These are phyloP conservation scores for Caranx melampygus DNA, from an alignment of 2,113 vertebrate species.

Conservation along the genomic window DNA sequence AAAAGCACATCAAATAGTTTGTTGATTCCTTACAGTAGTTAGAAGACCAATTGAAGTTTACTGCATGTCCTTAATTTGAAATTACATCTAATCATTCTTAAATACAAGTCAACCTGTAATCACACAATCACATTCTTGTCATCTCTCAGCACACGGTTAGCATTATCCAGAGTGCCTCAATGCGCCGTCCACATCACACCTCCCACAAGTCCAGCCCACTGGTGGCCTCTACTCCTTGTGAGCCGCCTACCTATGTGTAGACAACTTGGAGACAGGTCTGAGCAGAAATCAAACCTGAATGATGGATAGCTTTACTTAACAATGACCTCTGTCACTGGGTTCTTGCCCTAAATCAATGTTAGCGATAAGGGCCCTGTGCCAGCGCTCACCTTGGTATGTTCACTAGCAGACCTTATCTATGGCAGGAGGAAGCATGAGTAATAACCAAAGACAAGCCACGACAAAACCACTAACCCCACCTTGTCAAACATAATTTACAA, in stretches of 20 bases:
- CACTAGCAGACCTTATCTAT: slow-evolving; percentile 87
- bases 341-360: slow-evolving; percentile 89
- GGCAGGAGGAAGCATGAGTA: slow-evolving; percentile 91
- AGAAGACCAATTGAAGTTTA: slow-evolving; percentile 28
- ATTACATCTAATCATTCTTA: background rate
- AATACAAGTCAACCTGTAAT: slow-evolving; percentile 17
- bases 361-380: slow-evolving; percentile 87
- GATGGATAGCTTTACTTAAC: slow-evolving; percentile 83
- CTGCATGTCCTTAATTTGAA: background rate
- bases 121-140: background rate
- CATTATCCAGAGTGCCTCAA: background rate
- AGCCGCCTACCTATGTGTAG: slow-evolving; percentile 61
- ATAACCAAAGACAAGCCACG: slow-evolving; percentile 95
- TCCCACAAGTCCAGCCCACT: slow-evolving; percentile 35
- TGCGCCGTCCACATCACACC: slow-evolving; percentile 9
- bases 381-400: slow-evolving; percentile 84
- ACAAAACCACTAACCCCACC: slow-evolving; percentile 92
- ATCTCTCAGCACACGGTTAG: slow-evolving; percentile 4
- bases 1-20: slow-evolving; percentile 7
- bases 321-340: slow-evolving; percentile 87
- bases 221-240: slow-evolving; percentile 38
- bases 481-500: slow-evolving; percentile 99
- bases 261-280: slow-evolving; percentile 82
- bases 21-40: slow-evolving; percentile 20
- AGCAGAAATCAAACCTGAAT: slow-evolving; percentile 81